Base-by-base conservation (phyloP, 2,113 vertebrate genomes). In the Mugil cephalus region DNA sequence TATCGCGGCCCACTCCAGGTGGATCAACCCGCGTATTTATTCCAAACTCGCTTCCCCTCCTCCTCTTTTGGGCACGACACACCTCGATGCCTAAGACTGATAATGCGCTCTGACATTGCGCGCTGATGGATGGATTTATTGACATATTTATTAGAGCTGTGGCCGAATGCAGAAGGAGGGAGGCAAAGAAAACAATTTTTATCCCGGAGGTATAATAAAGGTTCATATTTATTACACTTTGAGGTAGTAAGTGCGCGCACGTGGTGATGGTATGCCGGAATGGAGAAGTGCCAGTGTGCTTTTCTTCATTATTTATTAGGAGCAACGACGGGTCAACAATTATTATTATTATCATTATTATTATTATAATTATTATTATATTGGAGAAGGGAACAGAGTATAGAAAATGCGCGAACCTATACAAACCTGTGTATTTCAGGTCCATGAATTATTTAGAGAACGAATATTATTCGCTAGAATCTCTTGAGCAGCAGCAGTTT, bases 1-100 rank as follows among this genome's bases (percentile, higher is more conserved):
- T 96, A 96, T 97, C 96, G 94, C 94, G 90, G 91, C 90, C 94
- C 93, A 88, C 92, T 96, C 95, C 95, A 96, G 93, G 94, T 89
- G 92, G 88, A 95, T 94, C 92, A 87, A 89, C 90, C 88, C 79
- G 66, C 82, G 76, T 56, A 84, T 93, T 93, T 93, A 93, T 92
- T 94, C 92, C 91, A 82, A 81, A 66, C 83, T 87, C 87, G 40
- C 83, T 92, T 92, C 88, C 90, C 43, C 90, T 87, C 47, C 91
- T 89, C 17, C 52, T 35, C 52, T 74, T 74, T 51, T 71, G 58
- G 69, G 83, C 64, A 75, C 71, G 70, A 76, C 69, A 92, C 94
- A 93, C 92, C 94, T 95, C 91, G 90, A 91, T 50, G 67, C 86
- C 90, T 87, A 83, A 80, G 87, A 80, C 79, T 85, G 88, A 91